These are phyloP conservation scores for Leptopterna dolabrata DNA, from an alignment of 2,888 invertebrate species.

Conservation along the genomic window DNA sequence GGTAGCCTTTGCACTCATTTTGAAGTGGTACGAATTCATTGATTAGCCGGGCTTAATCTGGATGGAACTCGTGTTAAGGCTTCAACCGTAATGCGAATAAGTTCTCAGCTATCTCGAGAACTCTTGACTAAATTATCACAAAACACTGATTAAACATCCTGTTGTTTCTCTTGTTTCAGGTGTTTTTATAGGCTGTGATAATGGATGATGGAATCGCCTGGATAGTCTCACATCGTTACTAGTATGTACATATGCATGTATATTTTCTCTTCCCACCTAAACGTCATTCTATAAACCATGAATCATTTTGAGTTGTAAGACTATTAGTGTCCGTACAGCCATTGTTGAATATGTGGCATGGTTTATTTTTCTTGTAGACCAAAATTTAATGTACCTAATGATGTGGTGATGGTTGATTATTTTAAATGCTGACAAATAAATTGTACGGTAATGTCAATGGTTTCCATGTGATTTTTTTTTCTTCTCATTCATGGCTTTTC, in stretches of 20 bases:
- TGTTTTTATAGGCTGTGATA: conserved; percentile 9
- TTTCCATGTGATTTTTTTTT: background rate
- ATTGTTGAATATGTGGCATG: background rate
- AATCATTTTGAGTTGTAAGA: background rate
- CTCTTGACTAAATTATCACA: no score
- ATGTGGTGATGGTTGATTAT: background rate
- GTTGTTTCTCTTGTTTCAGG: background rate
- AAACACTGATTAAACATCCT: no score
- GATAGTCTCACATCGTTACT: background rate
- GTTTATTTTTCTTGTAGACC: background rate
- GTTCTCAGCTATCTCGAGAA: no score
- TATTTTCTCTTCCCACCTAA: background rate
- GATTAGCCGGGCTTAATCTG: no score
- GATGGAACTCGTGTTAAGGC: no score
- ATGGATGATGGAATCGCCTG: background rate
- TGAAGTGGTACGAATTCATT: no score
- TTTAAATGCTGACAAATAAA: background rate
- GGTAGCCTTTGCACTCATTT: no score
- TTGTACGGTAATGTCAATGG: background rate
- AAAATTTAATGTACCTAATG: background rate
- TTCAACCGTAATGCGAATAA: no score
- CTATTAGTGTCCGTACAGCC: background rate
- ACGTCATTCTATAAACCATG: background rate
- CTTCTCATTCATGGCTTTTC: background rate
- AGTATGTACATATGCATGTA: conserved; percentile 6